Evolutionary conservation across 2,797 vertebrate species (phyloP).

Genomic region (Pampus argenteus): DNA sequence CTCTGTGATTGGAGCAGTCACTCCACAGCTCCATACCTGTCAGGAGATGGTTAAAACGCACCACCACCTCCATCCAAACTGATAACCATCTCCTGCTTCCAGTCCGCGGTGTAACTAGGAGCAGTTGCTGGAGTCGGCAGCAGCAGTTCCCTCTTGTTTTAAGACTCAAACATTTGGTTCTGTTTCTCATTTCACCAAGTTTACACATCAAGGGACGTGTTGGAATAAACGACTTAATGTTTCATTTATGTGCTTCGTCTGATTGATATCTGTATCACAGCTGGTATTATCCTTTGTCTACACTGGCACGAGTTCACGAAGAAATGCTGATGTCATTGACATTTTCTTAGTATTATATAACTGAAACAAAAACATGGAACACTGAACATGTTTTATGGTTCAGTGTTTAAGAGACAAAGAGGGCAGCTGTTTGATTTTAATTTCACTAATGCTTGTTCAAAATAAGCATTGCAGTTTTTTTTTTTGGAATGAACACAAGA

Average conservation of each 20-base stretch:
- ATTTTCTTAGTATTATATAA: neutral
- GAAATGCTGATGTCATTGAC: neutral
- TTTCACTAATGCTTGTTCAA: neutral
- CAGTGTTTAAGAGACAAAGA: slow-evolving; percentile 1
- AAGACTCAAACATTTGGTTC: neutral
- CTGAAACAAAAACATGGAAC: slow-evolving; percentile 2
- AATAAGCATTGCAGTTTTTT: neutral
- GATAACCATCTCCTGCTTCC: slow-evolving; percentile 67
- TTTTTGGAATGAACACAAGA: no score
- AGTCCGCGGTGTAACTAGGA: neutral
- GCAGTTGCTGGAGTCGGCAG: neutral
- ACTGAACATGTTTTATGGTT: neutral
- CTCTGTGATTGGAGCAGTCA: slow-evolving; percentile 69
- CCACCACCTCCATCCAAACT: slow-evolving; percentile 38
- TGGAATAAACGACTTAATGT: neutral
- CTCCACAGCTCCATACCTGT: slow-evolving; percentile 52
- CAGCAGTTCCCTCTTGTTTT: neutral
- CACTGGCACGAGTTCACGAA: neutral
- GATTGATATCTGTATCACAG: neutral
- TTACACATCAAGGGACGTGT: neutral
- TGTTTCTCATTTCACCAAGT: neutral
- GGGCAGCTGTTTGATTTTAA: neutral
- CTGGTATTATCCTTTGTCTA: neutral
- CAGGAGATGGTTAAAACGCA: slow-evolving; percentile 66
- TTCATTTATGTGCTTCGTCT: neutral